Evolutionary conservation across 2,888 invertebrate genomes (phyloP).

Genomic region (Drosophila paramelanica): DNA sequence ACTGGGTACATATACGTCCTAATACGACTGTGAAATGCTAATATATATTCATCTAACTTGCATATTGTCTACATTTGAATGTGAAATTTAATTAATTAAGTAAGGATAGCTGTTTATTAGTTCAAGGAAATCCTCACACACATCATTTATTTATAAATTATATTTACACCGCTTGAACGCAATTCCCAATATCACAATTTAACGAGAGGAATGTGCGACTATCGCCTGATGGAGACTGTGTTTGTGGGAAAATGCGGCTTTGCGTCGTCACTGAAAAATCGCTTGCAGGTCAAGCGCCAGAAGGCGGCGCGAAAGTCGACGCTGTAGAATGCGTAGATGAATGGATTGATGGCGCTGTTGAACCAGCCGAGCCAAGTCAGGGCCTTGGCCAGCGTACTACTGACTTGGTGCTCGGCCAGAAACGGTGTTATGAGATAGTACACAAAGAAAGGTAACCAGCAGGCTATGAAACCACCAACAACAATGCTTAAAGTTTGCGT

Average conservation of each 20-base stretch:
- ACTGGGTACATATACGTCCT: neutral
- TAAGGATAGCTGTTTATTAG: conserved; percentile 3
- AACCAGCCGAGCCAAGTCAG: conserved; percentile 96
- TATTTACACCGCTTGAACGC: no score
- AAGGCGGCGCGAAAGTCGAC: conserved; percentile 94
- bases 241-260: conserved; percentile 83
- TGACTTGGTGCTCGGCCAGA: conserved; percentile 88
- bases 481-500: conserved; percentile 94
- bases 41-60: no score
- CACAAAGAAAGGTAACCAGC: conserved; percentile 95
- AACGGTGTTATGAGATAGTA: conserved; percentile 93
- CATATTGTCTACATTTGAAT: no score
- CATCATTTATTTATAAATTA: no score
- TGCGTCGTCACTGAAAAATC: conserved; percentile 80
- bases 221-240: conserved; percentile 84
- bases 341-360: conserved; percentile 95
- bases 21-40: conserved; percentile 1
- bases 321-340: conserved; percentile 95
- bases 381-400: conserved; percentile 89
- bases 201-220: conserved; percentile 47
- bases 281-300: conserved; percentile 90
- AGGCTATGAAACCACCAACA: conserved; percentile 94
- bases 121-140: neutral
- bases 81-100: conserved; percentile 1
- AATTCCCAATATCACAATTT: neutral